Base-by-base conservation (phyloP, 2,113 vertebrate species). In the Sinocyclocheilus maitianheensis region DNA sequence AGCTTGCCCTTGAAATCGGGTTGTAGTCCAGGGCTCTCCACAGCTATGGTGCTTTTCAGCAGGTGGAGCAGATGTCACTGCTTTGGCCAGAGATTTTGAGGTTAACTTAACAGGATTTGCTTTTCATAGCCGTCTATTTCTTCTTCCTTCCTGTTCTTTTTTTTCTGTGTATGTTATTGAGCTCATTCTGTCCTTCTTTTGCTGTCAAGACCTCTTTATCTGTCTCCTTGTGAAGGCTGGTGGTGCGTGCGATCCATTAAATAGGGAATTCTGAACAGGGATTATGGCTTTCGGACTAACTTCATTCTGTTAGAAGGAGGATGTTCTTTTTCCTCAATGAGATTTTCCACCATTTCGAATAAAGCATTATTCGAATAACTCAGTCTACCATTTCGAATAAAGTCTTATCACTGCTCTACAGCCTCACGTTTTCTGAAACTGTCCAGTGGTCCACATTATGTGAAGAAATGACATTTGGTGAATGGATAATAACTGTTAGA, bases 191-290 rank as follows among this genome's bases (percentile, higher is more conserved):
- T 48, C 1, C 43, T 30, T 22, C 24, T 60, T 67, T 65, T 43
- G 20, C 40, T 88, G 8, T 58, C 18, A 48, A 60, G 72, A 11
- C 53, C 18, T 76, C 22, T 63, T 12, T 46, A 16, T 65, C 24
- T 34, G n/a, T 58, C 37, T 84, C 22, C 13, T 53, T 67, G 63
- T 81, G 13, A 22, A 53, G 69, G 51, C 80, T 87, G 69, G 53
- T 84, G 86, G 77, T 81, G 80, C 86, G 81, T 81, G 60, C 87
- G 90, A 92, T 40, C 55, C 87, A 84, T 87, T 84, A 85, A 88
- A 83, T 75, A 82, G 60, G 58, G 43, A 86, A 85, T 74, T 74
- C 88, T 83, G 87, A 87, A 62, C 87, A 77, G 85, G 51, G 83
- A n/a, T 74, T 74, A 37, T 63, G 86, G 48, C 43, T 67, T 58